Conservation (phyloP, 2,888 invertebrate genomes). For the Agrochola lychnidis region DNA sequence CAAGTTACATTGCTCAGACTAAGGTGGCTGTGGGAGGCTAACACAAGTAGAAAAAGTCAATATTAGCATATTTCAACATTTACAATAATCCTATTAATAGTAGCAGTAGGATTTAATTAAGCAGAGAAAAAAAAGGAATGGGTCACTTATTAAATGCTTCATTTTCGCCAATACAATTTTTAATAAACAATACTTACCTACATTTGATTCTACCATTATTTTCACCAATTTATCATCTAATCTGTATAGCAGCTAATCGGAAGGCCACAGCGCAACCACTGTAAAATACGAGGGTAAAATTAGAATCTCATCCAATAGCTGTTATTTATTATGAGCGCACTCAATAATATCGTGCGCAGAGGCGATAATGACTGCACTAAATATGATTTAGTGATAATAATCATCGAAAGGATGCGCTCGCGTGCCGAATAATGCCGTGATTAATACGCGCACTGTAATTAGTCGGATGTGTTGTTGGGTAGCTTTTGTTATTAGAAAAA, state of each 20-base stretch:
- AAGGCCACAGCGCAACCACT: constrained; percentile 65
- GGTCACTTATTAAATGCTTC: not conserved
- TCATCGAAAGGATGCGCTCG: constrained; percentile 74
- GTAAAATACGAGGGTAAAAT: constrained; percentile 75
- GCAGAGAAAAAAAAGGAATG: not conserved
- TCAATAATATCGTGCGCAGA: constrained; percentile 70
- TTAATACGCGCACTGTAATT: constrained; percentile 69
- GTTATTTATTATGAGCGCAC: constrained; percentile 79
- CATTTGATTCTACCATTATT: constrained; percentile 35
- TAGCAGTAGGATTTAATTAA: too few species aligned
- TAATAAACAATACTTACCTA: not conserved
- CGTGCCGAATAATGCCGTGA: constrained; percentile 68
- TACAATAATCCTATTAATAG: not conserved
- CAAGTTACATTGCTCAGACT: not conserved
- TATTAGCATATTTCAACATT: not conserved
- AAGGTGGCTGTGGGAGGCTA: not conserved
- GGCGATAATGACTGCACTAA: constrained; percentile 84
- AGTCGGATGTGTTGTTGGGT: constrained; percentile 54
- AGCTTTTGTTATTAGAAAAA: constrained; percentile 29
- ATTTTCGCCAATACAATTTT: not conserved
- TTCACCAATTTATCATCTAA: constrained; percentile 65
- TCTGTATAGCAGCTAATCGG: constrained; percentile 67
- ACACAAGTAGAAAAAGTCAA: not conserved
- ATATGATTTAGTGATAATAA: constrained; percentile 83
- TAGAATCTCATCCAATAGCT: constrained; percentile 75